Conservation (phyloP, 2,113 vertebrate species). For the Gracilinanus agilis region DNA sequence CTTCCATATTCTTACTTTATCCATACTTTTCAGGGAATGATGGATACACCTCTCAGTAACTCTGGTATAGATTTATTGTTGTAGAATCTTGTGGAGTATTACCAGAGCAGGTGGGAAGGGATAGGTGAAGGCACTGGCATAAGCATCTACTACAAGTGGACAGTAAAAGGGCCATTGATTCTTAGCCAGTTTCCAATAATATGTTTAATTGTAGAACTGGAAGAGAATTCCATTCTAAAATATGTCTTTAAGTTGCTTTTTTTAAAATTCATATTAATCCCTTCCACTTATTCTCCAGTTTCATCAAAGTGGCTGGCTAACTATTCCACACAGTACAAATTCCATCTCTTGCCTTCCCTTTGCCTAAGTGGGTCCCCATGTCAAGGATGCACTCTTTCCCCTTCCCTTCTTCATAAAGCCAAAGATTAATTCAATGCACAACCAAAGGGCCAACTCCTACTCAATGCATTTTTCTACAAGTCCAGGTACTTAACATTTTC, state of each 20-base stretch:
- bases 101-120: background rate
- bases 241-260: background rate
- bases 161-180: background rate
- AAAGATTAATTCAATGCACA: background rate
- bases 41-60: background rate
- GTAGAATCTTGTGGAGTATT: background rate
- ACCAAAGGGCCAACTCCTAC: background rate
- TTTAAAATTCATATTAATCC: background rate
- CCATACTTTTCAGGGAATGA: background rate
- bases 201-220: background rate
- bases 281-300: background rate
- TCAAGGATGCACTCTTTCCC: background rate
- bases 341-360: background rate
- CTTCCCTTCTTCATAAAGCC: background rate
- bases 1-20: background rate
- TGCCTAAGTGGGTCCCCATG: background rate
- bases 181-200: background rate
- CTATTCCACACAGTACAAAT: background rate
- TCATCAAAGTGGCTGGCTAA: background rate
- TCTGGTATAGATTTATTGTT: background rate
- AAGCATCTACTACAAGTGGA: background rate
- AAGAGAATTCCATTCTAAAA: background rate
- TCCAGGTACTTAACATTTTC: background rate
- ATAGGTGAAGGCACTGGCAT: background rate
- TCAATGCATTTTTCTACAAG: background rate